A percentile compares a stretch with the other conserved stretches of the same genome.
These are phyloP conservation scores for Porites lobata DNA, from an alignment of 92 coral and sea anemone species.

Conservation along the genomic window DNA sequence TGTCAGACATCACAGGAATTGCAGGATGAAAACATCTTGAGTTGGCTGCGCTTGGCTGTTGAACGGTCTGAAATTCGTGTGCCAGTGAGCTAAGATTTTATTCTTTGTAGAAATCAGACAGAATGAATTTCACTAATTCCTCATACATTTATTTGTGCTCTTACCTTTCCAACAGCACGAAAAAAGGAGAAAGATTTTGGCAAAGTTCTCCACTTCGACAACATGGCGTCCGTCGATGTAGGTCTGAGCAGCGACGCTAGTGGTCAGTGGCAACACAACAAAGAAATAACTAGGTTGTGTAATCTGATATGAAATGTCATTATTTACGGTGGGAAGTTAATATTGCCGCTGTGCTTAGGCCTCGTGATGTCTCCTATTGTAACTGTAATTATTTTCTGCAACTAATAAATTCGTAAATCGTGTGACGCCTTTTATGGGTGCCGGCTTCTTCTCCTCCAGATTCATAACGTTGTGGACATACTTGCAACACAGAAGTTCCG, in stretches of 20 bases:
- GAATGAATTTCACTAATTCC: not conserved
- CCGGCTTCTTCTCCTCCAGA: too few species aligned
- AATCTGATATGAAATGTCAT: not conserved
- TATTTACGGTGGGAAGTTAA: not conserved
- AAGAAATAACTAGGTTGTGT: not conserved
- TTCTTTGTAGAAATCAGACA: not conserved
- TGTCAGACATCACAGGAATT: constrained; percentile 73
- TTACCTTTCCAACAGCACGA: constrained; percentile 50
- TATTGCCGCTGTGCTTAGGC: not conserved
- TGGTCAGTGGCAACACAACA: not conserved
- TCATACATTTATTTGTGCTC: not conserved
- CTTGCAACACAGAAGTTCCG: too few species aligned
- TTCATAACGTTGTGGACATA: too few species aligned
- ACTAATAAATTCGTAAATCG: too few species aligned
- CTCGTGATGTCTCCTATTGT: not conserved
- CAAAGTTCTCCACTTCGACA: constrained; percentile 41
- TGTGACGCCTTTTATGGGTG: too few species aligned
- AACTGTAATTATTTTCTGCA: too few species aligned
- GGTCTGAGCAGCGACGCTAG: not conserved
- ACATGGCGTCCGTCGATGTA: constrained; percentile 27
- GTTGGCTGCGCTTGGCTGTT: constrained; percentile 23
- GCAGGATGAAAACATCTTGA: constrained; percentile 80
- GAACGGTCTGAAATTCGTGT: constrained; percentile 33
- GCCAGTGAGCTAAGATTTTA: not conserved
- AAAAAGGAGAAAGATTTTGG: constrained; percentile 27